Base-by-base conservation (phyloP, 2,888 invertebrate genomes). In the Drosophila antonietae region DNA sequence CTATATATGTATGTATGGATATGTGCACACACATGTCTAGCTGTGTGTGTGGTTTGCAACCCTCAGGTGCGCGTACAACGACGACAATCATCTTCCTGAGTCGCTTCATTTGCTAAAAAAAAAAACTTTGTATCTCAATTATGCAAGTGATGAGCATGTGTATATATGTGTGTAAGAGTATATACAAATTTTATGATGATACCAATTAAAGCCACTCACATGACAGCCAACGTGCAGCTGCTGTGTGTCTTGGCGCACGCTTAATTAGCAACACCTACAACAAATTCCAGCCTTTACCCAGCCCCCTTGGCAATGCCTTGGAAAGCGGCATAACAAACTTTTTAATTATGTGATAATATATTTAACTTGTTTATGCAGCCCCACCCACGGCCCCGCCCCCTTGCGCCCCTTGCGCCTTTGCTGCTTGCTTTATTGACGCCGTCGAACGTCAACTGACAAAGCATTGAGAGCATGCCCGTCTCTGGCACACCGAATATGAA, bases 51-150 rank as follows among this genome's bases (percentile, higher is more conserved):
- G 51, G 51, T n/a, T n/a, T 63, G 15, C 75, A 59, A 61, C 83
- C 86, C 83, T 55, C 55, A 33, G 39, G 33, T 9, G 12, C 37
- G 12, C 73, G 73, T 72, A 72, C 28, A 6, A 28, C 28, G 28
- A 75, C 41, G 84, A 67, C 71, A 83, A 87, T 87, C 75, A 82
- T 76, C 78, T 76, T 78, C 68, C 64, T 56, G 55, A 55, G 61
- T 70, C 60, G 78, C 78, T 78, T 70, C 80, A 80, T 74, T 66
- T 71, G 66, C 78, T 74, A 58, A 68, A 28, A 28, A 28, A 23
- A 28, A 28, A 28, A 65, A 74, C 66, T 61, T 68, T 64, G 69
- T 65, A 81, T 82, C 85, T 88, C 83, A 91, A 91, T 91, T 91
- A 91, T 91, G 88, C 82, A 64, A 46, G 64, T 47, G 51, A 86